Evolutionary conservation across 2,797 vertebrate genomes (phyloP).

Genomic region (Sebastes cheni): DNA sequence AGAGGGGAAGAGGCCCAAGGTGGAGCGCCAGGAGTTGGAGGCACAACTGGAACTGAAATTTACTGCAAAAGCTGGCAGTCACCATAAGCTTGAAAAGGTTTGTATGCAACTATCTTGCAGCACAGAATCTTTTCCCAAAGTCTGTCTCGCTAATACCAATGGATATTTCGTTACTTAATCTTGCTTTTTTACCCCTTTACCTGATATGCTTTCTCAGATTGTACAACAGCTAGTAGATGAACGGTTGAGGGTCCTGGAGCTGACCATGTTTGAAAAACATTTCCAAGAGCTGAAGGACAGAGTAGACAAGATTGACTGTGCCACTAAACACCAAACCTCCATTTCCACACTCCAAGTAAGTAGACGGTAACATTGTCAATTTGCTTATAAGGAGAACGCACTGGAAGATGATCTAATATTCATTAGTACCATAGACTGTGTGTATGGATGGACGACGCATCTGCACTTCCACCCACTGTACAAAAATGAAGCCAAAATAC

Average conservation of each 20-base stretch:
- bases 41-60: constrained; percentile 96
- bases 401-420: background rate
- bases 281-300: constrained; percentile 91
- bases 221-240: constrained; percentile 93
- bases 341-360: constrained; percentile 82
- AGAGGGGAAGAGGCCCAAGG: constrained; percentile 80
- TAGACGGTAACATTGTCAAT: background rate
- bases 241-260: constrained; percentile 86
- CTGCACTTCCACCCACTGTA: background rate
- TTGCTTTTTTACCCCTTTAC: background rate
- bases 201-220: constrained; percentile 78
- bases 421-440: no score
- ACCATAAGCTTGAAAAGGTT: constrained; percentile 91
- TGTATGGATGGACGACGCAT: background rate
- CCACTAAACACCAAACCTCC: constrained; percentile 89
- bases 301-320: constrained; percentile 93
- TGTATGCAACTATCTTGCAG: background rate
- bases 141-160: background rate
- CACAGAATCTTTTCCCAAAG: background rate
- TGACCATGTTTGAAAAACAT: constrained; percentile 89
- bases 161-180: background rate
- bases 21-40: constrained; percentile 89
- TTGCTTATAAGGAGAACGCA: background rate
- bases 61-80: constrained; percentile 85
- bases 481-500: background rate